A percentile compares a stretch with the other conserved stretches of the same genome.
Evolutionary conservation across 2,797 vertebrate species (phyloP).

Genomic region (Spondyliosoma cantharus): DNA sequence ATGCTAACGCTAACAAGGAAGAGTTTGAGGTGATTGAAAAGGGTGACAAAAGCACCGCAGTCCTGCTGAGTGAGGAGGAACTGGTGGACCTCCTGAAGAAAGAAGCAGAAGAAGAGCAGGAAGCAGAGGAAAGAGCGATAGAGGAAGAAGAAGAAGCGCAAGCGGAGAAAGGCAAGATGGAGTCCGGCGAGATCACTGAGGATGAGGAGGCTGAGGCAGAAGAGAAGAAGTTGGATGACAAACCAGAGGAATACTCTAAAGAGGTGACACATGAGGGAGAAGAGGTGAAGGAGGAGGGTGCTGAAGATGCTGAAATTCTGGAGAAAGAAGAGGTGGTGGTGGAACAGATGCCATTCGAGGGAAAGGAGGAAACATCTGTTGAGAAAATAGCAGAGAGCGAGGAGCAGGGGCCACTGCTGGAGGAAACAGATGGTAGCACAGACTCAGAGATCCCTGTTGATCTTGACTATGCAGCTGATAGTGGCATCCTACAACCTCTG

Average conservation of each 20-base stretch:
- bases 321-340: conserved; percentile 26
- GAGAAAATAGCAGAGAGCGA: neutral
- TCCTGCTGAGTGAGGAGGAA: conserved; percentile 81
- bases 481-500: conserved; percentile 57
- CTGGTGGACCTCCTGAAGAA: conserved; percentile 75
- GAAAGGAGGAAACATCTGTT: conserved; percentile 35
- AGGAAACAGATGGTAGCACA: conserved; percentile 77
- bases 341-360: conserved; percentile 23
- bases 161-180: conserved; percentile 3
- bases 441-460: conserved; percentile 76
- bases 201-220: conserved; percentile 25
- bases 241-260: neutral
- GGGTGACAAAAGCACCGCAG: conserved; percentile 64
- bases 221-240: conserved; percentile 30
- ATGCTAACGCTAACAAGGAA: conserved; percentile 56
- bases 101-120: conserved; percentile 69
- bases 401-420: conserved; percentile 38
- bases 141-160: conserved; percentile 42
- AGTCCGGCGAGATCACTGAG: conserved; percentile 26
- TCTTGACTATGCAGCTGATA: conserved; percentile 77
- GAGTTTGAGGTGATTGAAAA: conserved; percentile 39
- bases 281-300: conserved; percentile 23
- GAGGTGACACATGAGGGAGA: conserved; percentile 28
- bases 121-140: conserved; percentile 57
- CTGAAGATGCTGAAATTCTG: conserved; percentile 29